These are phyloP conservation scores for Trisateles emortualis DNA, from an alignment of 2,888 invertebrate genomes.

Conservation along the genomic window DNA sequence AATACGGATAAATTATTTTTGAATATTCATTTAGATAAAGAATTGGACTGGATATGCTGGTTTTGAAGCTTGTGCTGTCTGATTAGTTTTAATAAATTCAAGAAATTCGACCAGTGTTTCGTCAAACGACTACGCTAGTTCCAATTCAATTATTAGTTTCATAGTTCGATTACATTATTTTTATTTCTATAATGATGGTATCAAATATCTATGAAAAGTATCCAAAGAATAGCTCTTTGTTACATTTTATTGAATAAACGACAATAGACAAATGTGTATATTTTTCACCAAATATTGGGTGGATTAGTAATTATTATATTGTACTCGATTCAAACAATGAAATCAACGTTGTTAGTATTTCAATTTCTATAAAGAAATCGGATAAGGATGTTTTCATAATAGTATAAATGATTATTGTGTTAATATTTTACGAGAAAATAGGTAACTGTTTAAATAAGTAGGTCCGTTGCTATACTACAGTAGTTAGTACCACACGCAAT, in stretches of 20 bases:
- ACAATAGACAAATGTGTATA: conserved; percentile 13
- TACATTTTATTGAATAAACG: conserved; percentile 14
- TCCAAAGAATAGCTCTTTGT: conserved; percentile 35
- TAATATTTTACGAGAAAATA: not conserved
- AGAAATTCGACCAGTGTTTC: no score
- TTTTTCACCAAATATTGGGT: not conserved
- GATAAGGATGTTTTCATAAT: conserved; percentile 3
- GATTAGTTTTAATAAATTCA: no score
- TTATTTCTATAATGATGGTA: not conserved
- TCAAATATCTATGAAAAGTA: conserved; percentile 1
- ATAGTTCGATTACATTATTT: not conserved
- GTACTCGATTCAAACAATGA: conserved; percentile 15
- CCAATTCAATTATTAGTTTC: not conserved
- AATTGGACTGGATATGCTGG: no score
- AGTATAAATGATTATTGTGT: not conserved
- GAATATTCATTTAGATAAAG: no score
- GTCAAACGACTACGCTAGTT: no score
- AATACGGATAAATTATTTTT: no score
- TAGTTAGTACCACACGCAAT: not conserved
- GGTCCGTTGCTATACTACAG: not conserved
- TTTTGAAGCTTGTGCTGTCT: no score
- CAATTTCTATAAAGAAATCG: conserved; percentile 13
- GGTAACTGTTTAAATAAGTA: not conserved
- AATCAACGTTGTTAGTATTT: conserved; percentile 8
- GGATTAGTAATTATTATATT: conserved; percentile 33